Evolutionary conservation across 2,888 invertebrate genomes (phyloP), one percentile per base, ranked within the genome.

Genomic region (Tuta absoluta): DNA sequence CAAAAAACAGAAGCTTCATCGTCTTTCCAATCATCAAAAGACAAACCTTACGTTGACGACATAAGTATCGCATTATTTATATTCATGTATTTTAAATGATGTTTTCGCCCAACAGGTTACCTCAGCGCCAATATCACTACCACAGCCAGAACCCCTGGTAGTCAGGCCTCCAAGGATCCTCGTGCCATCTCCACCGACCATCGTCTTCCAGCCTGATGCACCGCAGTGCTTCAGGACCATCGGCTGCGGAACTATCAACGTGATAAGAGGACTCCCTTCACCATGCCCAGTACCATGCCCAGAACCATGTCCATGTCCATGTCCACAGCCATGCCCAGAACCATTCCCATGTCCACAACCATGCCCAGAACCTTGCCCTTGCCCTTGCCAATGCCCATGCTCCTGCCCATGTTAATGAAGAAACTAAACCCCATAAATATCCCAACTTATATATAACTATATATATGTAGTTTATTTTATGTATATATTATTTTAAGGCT

Each of bases 121-220:
- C 70, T 87, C 86, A 3, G 67, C 71, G 3, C 72, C 72, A 38
- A 75, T 89, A 0, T 75, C 74, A 21, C 81, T 84, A 0, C 84
- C 86, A 0, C 63, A 66, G 0, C 87, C 85, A 0, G 72, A 68
- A 0, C 21, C 76, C 0, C 72, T 89, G 1, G 65, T 86, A 4
- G 75, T 89, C 7, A 73, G 68, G 1, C 88, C 89, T 0, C 83
- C 88, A 1, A 82, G 71, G 72, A 84, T 89, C 66, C 41, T 76
- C 8, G 81, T 89, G 0, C 85, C 86, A 0, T 75, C 80, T 0
- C 78, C 87, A 0, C 89, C 89, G 0, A 81, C 79, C 38, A 79
- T 89, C 65, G 78, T 77, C 71, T 89, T 87, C 82, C 75, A 73
- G 23, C 84, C 89, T 0, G 80, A 84, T 68, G 79, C 83, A 0